Evolutionary conservation across 2,888 invertebrate genomes (phyloP), one percentile per base, ranked within the genome.

Genomic region (Gastrophysa polygoni): DNA sequence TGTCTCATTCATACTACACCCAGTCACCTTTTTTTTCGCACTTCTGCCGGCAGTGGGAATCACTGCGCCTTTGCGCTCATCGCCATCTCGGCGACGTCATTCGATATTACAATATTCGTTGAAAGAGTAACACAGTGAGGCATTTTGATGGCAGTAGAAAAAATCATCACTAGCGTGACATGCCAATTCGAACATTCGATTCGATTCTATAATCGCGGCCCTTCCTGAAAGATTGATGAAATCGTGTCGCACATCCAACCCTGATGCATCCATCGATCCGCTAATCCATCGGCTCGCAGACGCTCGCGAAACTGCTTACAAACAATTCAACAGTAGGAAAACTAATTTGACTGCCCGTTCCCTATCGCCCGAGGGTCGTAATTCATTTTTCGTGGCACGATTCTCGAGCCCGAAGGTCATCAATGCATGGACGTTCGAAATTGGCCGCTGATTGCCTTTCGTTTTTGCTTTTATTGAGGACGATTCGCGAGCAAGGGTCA

Each of bases 391-490:
- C 38, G n/a, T 34, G 14, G n/a, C 2, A n/a, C 54, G 21, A 38
- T 4, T n/a, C 14, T 38, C 38, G 1, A 14, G 11, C 3, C 2
- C 54, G 14, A 54, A 43, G 38, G 54, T 54, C 20, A 24, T 43
- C 14, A 54, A 54, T 54, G 34, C 43, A 14, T 24, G 14, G 43
- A 20, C 11, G 21, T 54, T 21, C 54, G 43, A 54, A 54, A 54
- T 44, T 16, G 34, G 51, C 34, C 54, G 21, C 43, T 54, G 54
- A 54, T 54, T 44, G 43, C 54, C 44, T 43, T 43, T 54, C 17
- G 54, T 54, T 54, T 52, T 54, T 54, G 54, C 43, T 44, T 43
- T 54, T 38, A 52, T 54, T 16, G 54, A 18, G 29, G 18, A 51
- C 11, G 29, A 51, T 51, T 29, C 24, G 3, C 24, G 24, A 7